These are phyloP conservation scores for Cryptus armator DNA, from an alignment of 2,888 invertebrate species.

Conservation along the genomic window DNA sequence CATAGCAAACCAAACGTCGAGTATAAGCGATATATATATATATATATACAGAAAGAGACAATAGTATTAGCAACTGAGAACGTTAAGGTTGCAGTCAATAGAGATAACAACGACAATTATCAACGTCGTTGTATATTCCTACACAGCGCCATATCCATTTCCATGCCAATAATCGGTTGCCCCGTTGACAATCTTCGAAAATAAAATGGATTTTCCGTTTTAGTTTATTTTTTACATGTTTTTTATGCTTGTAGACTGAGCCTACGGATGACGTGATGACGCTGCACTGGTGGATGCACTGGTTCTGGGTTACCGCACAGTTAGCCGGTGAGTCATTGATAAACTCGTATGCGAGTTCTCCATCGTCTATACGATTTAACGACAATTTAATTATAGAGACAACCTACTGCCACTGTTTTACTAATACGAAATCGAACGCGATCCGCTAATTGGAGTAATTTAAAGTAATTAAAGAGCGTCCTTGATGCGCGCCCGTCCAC, in stretches of 20 bases:
- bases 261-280: conserved; percentile 89
- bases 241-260: conserved; percentile 69
- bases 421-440: conserved; percentile 9
- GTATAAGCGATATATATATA: background rate
- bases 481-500: background rate
- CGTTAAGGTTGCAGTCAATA: conserved; percentile 10
- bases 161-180: conserved; percentile 7
- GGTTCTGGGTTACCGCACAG: conserved; percentile 93
- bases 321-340: conserved; percentile 79
- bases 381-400: conserved; percentile 54
- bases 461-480: background rate
- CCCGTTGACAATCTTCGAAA: background rate
- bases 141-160: background rate
- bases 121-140: background rate
- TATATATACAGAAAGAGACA: background rate
- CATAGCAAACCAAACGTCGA: background rate
- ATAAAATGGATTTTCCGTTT: background rate
- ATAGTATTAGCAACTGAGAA: background rate
- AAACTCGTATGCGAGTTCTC: conserved; percentile 5
- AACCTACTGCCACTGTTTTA: conserved; percentile 12
- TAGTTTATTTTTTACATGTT: conserved; percentile 38
- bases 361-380: conserved; percentile 37
- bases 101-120: background rate
- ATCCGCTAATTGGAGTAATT: no score
- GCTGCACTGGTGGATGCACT: conserved; percentile 95